Conservation (phyloP, 2,797 vertebrate species). For the Odontamblyopus rebecca region DNA sequence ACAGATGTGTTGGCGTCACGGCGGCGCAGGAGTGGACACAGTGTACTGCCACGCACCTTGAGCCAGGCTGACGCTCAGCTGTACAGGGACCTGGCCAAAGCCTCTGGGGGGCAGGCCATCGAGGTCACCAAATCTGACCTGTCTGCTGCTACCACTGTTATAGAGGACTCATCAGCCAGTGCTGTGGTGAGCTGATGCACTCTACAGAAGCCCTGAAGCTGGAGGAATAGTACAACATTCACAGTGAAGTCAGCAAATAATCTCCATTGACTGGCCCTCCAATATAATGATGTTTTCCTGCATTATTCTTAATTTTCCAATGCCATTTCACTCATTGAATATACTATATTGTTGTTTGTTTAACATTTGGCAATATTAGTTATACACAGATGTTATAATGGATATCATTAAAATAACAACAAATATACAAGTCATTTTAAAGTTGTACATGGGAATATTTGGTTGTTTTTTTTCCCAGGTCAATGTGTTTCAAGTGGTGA, state of each 20-base stretch:
- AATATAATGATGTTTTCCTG: too few species aligned
- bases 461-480: constrained; percentile 52
- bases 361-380: too few species aligned
- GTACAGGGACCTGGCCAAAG: constrained; percentile 65
- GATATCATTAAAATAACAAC: neutral
- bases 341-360: too few species aligned
- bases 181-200: constrained; percentile 51
- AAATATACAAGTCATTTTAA: neutral
- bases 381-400: too few species aligned
- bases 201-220: neutral
- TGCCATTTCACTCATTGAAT: too few species aligned
- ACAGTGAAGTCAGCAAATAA: too few species aligned
- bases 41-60: neutral
- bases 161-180: constrained; percentile 51
- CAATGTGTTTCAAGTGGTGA: constrained; percentile 64
- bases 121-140: constrained; percentile 62
- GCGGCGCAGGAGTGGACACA: constrained; percentile 6
- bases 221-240: too few species aligned
- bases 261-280: too few species aligned
- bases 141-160: constrained; percentile 49
- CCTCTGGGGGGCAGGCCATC: constrained; percentile 70
- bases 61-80: constrained; percentile 29
- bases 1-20: constrained; percentile 34
- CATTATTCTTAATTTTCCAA: neutral
- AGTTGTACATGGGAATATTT: neutral